phyloP scores from a whole-genome alignment of 2,113 vertebrate genomes.

The Calidris pygmaea region DNA sequence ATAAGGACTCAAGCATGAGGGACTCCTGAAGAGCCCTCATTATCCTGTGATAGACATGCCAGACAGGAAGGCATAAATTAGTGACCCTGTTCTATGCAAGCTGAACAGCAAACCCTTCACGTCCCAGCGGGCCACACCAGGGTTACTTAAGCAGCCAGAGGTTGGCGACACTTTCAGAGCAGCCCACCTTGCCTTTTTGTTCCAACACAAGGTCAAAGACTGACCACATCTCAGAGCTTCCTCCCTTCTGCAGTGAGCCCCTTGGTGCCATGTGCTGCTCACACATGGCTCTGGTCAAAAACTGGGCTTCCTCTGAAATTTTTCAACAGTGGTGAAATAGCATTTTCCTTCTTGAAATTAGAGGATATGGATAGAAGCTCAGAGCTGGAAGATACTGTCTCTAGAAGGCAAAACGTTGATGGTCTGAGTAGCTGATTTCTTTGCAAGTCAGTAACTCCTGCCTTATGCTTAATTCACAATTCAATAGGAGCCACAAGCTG shows the following conservation, averaged over 20 bases:
- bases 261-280: fast-evolving
- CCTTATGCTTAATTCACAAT: neutral
- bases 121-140: neutral
- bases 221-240: neutral
- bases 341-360: neutral
- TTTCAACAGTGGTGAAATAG: neutral
- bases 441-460: neutral
- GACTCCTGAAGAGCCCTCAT: neutral
- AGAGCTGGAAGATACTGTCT: neutral
- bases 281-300: neutral
- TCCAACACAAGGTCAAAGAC: neutral
- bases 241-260: neutral
- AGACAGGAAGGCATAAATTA: neutral
- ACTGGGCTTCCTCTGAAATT: neutral
- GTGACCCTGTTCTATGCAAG: neutral
- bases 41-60: neutral
- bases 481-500: neutral
- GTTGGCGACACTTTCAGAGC: neutral
- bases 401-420: neutral
- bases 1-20: neutral
- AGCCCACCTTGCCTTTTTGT: neutral
- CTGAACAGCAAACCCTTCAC: neutral
- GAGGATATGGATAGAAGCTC: neutral
- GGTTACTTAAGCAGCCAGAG: neutral
- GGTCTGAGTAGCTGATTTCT: neutral